Base-by-base conservation (phyloP, 23 tunicate genomes). In the Ascidia mentula region DNA sequence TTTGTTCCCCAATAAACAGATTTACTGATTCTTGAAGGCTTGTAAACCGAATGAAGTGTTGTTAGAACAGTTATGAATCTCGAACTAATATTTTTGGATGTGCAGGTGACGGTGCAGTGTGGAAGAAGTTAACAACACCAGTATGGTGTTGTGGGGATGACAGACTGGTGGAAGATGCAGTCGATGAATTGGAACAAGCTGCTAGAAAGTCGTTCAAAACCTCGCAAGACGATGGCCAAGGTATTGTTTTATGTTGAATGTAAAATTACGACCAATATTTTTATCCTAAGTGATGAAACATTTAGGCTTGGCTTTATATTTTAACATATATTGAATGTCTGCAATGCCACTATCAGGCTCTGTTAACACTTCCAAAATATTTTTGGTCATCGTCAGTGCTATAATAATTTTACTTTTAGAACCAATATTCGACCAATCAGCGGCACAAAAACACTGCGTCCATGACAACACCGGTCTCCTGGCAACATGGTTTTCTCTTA, bases 41-140 rank as follows among this genome's bases (percentile, higher is more conserved):
- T n/a, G n/a, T n/a, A n/a, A n/a, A n/a, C n/a, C 17, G 60, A 45
- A 17, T 45, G 60, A 18, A 45, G 17, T 17, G 60, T 45, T 45
- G 60, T 45, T 17, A 45, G 17, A 45, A 45, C 17, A 45, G 60
- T 45, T 45, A 17, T 17, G 18, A 45, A 45, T 45, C 18, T 45
- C 60, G n/a, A n/a, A n/a, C n/a, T n/a, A n/a, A n/a, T n/a, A n/a
- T 9, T 35, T 35, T 34, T 18, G 17, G 4, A 2, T 75, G 1
- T 74, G 24, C 8, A 83, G 87, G 69, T 37, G 87, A 83, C 38
- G 76, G 80, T 31, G 30, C 74, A 28, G 80, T 75, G 32, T 83
- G 87, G 87, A 37, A 75, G 40, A 36, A n/a, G 32, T 38, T 83
- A 24, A 71, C 87, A 6, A 75, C 76, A 37, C 87, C 87, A 1